phyloP scores from a whole-genome alignment of 1,140 invertebrate genomes.

The Diorhabda carinulata region DNA sequence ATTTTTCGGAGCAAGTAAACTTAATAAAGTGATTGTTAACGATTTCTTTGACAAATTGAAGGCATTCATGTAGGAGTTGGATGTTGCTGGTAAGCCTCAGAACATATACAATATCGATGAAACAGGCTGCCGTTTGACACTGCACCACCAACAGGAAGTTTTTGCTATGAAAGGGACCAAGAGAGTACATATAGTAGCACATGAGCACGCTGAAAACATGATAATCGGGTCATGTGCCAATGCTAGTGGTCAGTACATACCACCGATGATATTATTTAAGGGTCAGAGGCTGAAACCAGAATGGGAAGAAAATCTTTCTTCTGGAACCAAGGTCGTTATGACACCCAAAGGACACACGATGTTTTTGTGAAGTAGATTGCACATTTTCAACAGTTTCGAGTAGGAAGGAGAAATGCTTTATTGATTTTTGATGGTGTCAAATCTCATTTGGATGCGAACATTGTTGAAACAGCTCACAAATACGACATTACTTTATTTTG shows the following conservation, averaged over 20 bases:
- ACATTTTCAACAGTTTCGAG: constrained; percentile 41
- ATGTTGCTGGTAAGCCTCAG: background rate
- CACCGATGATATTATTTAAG: constrained; percentile 46
- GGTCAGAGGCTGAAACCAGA: constrained; percentile 39
- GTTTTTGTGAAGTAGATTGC: constrained; percentile 43
- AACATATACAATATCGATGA: constrained; percentile 45
- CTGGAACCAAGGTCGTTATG: constrained; percentile 37
- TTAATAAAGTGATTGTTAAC: no score
- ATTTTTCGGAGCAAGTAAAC: no score
- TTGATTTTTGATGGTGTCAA: constrained; percentile 46
- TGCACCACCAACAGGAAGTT: constrained; percentile 44
- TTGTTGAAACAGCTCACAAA: constrained; percentile 39
- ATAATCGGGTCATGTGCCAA: constrained; percentile 44
- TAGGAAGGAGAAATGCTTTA: constrained; percentile 29
- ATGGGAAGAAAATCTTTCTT: constrained; percentile 19
- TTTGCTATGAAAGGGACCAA: constrained; percentile 35
- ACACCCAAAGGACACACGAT: constrained; percentile 42
- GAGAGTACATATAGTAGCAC: constrained; percentile 37
- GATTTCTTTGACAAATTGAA: no score
- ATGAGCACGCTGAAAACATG: constrained; percentile 43
- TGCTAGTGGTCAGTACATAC: constrained; percentile 41
- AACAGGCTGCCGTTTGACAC: constrained; percentile 44
- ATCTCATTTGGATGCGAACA: constrained; percentile 41
- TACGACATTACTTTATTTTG: constrained; percentile 40
- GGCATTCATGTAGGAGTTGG: no score